Evolutionary conservation across 2,113 vertebrate species (phyloP), one percentile per base, ranked within the genome.

Genomic region (Podarcis muralis): DNA sequence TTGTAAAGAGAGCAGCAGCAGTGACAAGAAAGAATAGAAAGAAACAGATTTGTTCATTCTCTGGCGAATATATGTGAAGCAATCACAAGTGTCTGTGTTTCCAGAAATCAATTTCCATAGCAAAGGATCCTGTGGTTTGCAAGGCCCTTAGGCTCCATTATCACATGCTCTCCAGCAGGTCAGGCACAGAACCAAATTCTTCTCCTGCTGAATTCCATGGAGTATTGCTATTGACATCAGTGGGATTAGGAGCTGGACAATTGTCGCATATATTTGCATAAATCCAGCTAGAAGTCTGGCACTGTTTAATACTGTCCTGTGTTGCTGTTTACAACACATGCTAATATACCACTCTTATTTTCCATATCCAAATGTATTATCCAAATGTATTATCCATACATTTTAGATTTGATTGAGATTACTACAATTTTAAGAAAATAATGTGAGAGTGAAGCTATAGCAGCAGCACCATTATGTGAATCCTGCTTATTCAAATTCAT

Each of bases 81-180:
- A 65, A 88, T 66, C 79, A 43, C 74, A 65, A 83, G 40, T 83
- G 30, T 83, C 74, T 84, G 40, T 12, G 11, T 53, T 78, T 83
- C 74, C 87, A 78, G 87, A 79, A 84, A 84, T 66, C 87, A 88
- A 83, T 83, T 88, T 76, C 80, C 57, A 78, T 78, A 84, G 65
- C 62, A 88, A 88, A 88, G 81, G 37, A 83, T 68, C 11, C 5
- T 40, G 2, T 43, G 12, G 82, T 92, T 93, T 77, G 3, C 40
- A 89, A 80, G 72, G 85, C 37, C 59, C 72, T 43, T 30, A 43
- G 71, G 53, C 8, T 32, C 91, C 90, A n/a, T 69, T 23, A 59
- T 88, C 88, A 85, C 85, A 0, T 0, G 71, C n/a, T 84, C 88
- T 87, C 59, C 35, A 85, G n/a, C 53, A 65, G 25, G 12, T 85